Conservation (phyloP, 2,888 invertebrate species). For the Andrena bucephala region DNA sequence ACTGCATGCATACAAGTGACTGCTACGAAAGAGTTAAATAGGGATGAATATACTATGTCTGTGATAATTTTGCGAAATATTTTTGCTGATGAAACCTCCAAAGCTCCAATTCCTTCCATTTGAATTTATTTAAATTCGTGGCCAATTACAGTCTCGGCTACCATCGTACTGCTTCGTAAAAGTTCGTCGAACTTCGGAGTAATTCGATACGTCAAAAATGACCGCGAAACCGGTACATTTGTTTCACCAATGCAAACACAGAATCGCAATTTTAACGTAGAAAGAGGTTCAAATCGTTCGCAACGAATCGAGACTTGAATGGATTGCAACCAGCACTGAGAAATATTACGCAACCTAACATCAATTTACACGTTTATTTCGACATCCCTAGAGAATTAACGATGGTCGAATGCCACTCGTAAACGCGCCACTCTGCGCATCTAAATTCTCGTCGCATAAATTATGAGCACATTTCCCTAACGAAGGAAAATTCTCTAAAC, state of each 20-base stretch:
- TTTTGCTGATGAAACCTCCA: neutral
- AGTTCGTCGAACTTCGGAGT: constrained; percentile 42
- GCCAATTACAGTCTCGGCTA: neutral
- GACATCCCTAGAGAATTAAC: neutral
- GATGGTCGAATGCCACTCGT: neutral
- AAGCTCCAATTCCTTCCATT: neutral
- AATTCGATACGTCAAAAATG: constrained; percentile 48
- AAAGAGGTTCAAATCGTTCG: neutral
- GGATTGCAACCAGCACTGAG: neutral
- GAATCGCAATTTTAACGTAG: neutral
- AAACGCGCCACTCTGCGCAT: neutral
- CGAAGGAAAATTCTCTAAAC: neutral
- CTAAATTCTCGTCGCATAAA: neutral
- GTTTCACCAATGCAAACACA: neutral
- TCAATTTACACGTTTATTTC: neutral
- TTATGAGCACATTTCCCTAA: neutral
- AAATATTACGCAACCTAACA: neutral
- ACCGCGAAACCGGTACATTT: constrained; percentile 50
- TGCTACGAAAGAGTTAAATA: too few species aligned
- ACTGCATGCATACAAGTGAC: too few species aligned
- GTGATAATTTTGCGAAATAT: neutral
- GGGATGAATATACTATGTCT: too few species aligned
- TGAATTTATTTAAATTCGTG: neutral
- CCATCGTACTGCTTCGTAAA: constrained; percentile 31
- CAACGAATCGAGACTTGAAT: neutral